Percentiles rank a stretch among this genome's conserved stretches.
These are phyloP conservation scores for Neelides folsomi DNA, from an alignment of 2,888 invertebrate genomes.

Conservation along the genomic window DNA sequence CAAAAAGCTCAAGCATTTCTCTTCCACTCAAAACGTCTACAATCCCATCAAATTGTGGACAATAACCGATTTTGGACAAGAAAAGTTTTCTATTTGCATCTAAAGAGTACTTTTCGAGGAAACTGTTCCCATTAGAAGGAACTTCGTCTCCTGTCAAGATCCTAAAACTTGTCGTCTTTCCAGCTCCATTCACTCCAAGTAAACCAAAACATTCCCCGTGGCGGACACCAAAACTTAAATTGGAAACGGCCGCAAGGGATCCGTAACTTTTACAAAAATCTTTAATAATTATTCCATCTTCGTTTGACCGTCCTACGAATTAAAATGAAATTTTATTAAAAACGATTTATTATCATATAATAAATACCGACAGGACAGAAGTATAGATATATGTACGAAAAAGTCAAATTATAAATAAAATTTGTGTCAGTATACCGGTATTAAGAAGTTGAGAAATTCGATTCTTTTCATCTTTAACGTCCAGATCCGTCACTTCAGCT, in stretches of 20 bases:
- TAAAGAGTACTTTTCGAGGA: slow-evolving; percentile 35
- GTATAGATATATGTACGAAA: neutral
- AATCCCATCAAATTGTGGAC: slow-evolving; percentile 76
- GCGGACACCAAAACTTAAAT: slow-evolving; percentile 53
- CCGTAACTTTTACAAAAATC: slow-evolving; percentile 33
- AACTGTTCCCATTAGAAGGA: slow-evolving; percentile 39
- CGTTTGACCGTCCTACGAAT: slow-evolving; percentile 10
- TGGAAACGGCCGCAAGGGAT: slow-evolving; percentile 47
- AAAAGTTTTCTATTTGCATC: slow-evolving; percentile 21
- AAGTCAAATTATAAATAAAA: neutral
- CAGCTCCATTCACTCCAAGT: slow-evolving; percentile 45
- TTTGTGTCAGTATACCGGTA: slow-evolving; percentile 4
- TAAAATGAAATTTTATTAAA: neutral
- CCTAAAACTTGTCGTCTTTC: slow-evolving; percentile 45
- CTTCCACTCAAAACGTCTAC: slow-evolving; percentile 61
- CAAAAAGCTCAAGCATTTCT: slow-evolving; percentile 59
- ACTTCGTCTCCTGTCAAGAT: slow-evolving; percentile 44
- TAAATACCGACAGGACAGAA: too few relatives aligned
- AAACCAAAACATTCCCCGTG: slow-evolving; percentile 41
- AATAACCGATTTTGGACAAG: slow-evolving; percentile 27
- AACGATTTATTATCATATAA: too few relatives aligned
- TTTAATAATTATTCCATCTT: slow-evolving; percentile 23
- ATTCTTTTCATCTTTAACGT: slow-evolving; percentile 18
- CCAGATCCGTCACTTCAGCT: slow-evolving; percentile 16
- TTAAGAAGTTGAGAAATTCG: slow-evolving; percentile 9